Percentiles rank a stretch among this genome's conserved stretches.
Evolutionary conservation across 2,113 vertebrate genomes (phyloP).

Genomic region (Dipodomys merriami): DNA sequence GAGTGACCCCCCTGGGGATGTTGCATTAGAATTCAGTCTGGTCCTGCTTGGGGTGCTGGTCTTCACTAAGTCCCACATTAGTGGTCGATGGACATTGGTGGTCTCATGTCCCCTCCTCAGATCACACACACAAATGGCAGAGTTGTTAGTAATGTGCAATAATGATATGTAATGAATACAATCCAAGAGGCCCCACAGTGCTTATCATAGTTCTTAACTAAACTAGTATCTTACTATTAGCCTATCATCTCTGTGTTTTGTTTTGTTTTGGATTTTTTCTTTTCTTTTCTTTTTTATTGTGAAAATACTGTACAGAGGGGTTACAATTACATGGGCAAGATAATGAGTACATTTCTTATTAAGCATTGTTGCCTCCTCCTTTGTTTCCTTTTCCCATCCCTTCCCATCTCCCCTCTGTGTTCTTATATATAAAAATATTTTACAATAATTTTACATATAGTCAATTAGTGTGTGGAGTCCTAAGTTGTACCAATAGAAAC

Average conservation of each 20-base stretch:
- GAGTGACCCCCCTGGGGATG: not conserved
- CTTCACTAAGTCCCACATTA: not conserved
- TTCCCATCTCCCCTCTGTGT: not conserved
- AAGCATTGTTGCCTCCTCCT: no score
- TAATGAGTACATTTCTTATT: no score
- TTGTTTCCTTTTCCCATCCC: no score
- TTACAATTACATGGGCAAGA: no score
- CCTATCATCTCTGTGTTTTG: not conserved
- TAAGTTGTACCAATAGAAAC: not conserved
- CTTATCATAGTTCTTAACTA: not conserved
- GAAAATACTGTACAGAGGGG: no score
- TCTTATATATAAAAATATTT: not conserved
- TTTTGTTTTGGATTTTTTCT: no score
- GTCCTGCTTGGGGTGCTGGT: not conserved
- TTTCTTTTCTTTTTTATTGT: no score
- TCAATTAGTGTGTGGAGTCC: not conserved
- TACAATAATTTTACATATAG: slow-evolving; percentile 42
- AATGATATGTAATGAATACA: not conserved
- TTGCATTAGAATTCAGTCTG: slow-evolving; percentile 30
- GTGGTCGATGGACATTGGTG: not conserved
- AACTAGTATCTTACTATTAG: slow-evolving; percentile 20
- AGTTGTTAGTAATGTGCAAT: not conserved
- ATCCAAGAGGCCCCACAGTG: not conserved
- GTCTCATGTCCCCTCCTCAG: not conserved
- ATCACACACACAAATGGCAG: not conserved